phyloP scores from a whole-genome alignment of 2,113 vertebrate species.

The Dipodomys merriami region DNA sequence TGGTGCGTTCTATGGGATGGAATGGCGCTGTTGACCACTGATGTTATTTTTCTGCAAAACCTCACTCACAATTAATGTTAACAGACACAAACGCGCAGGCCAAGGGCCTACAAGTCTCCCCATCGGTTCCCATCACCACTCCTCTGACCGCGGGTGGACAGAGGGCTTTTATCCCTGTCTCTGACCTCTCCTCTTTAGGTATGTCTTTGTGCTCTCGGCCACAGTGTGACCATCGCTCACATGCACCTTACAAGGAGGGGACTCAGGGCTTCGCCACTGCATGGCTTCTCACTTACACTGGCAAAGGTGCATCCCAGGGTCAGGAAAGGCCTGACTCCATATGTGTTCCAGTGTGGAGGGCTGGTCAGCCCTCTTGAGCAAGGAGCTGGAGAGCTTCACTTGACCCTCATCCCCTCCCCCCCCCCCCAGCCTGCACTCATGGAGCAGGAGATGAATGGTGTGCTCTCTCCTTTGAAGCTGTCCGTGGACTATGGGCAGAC shows the following conservation, averaged over 20 bases:
- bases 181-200: background rate
- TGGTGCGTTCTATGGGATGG: background rate
- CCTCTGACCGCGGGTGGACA: rapidly evolving
- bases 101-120: background rate
- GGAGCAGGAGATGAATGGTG: too few species aligned
- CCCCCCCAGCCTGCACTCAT: background rate
- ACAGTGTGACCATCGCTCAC: rapidly evolving
- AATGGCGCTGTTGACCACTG: background rate
- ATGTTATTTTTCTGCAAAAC: conserved; percentile 51
- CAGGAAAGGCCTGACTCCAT: background rate
- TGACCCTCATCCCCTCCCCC: background rate
- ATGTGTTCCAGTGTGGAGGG: rapidly evolving
- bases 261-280: too few species aligned
- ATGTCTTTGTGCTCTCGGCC: background rate
- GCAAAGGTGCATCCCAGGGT: too few species aligned
- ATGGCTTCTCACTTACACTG: background rate
- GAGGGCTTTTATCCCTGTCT: background rate
- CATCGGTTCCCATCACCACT: background rate
- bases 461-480: rapidly evolving
- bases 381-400: too few species aligned
- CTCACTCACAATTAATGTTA: conserved; percentile 43
- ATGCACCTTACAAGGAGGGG: background rate
- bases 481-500: background rate
- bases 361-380: background rate
- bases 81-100: background rate